Evolutionary conservation across 2,888 invertebrate species (phyloP).

Genomic region (Cryptocheilus praepositus): DNA sequence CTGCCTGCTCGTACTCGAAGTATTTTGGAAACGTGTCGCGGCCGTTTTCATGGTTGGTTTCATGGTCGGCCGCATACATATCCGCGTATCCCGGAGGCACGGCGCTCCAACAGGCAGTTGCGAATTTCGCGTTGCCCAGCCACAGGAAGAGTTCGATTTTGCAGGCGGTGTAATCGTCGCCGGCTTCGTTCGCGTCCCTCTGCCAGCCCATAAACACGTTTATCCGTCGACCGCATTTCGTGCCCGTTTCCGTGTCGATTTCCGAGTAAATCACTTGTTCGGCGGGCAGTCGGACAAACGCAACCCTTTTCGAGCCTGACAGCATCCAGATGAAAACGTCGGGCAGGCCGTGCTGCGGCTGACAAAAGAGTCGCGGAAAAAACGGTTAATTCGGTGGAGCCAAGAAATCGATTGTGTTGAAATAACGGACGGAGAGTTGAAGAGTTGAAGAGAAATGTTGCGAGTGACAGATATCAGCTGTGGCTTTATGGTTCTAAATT

Average conservation of each 20-base stretch:
- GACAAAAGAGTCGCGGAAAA: conserved; percentile 4
- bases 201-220: conserved; percentile 64
- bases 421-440: no score
- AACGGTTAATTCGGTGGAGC: no score
- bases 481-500: no score
- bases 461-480: no score
- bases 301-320: conserved; percentile 76
- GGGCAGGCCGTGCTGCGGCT: conserved; percentile 78
- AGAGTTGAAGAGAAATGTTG: no score
- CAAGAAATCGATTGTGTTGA: no score
- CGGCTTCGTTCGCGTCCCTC: conserved; percentile 26
- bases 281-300: conserved; percentile 76
- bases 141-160: conserved; percentile 69
- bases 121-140: conserved; percentile 65
- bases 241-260: conserved; percentile 73
- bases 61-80: conserved; percentile 30
- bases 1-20: conserved; percentile 61
- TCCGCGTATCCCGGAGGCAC: conserved; percentile 69
- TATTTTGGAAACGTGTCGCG: conserved; percentile 63
- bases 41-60: no score
- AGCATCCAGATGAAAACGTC: conserved; percentile 80
- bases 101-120: conserved; percentile 64
- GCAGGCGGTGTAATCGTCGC: conserved; percentile 60
- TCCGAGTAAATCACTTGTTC: conserved; percentile 76
- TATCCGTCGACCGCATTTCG: conserved; percentile 74